phyloP scores from a whole-genome alignment of 2,113 vertebrate genomes.

The Copsychus sechellarum region DNA sequence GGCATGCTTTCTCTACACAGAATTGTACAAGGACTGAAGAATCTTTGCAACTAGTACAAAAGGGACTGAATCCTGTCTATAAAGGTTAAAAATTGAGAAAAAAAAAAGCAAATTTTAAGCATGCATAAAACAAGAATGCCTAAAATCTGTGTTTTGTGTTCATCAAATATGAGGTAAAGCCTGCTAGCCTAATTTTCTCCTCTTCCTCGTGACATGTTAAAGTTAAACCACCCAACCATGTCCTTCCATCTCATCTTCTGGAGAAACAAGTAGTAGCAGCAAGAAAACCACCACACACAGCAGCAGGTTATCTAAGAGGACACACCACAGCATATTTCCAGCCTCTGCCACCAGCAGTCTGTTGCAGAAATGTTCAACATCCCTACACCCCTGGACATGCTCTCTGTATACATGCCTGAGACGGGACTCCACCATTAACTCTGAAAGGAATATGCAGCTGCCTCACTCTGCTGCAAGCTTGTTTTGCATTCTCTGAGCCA shows the following conservation, averaged over 20 bases:
- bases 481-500: not conserved
- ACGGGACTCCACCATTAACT: not conserved
- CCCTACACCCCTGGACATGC: not conserved
- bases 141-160: not conserved
- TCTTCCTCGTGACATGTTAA: not conserved
- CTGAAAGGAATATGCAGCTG: not conserved
- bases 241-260: not conserved
- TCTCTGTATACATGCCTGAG: not conserved
- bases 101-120: not conserved
- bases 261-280: not conserved
- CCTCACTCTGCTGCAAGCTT: not conserved
- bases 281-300: not conserved
- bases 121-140: not conserved
- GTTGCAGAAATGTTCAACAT: not conserved
- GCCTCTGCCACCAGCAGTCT: not conserved
- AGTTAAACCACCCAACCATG: not conserved
- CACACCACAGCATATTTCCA: not conserved
- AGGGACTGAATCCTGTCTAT: not conserved
- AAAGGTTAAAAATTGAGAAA: not conserved
- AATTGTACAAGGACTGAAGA: not conserved
- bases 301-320: not conserved
- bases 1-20: not conserved
- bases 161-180: not conserved
- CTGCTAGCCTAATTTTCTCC: not conserved
- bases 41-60: not conserved